Base-by-base conservation (phyloP, 2,797 vertebrate genomes). In the Leuciscus waleckii region DNA sequence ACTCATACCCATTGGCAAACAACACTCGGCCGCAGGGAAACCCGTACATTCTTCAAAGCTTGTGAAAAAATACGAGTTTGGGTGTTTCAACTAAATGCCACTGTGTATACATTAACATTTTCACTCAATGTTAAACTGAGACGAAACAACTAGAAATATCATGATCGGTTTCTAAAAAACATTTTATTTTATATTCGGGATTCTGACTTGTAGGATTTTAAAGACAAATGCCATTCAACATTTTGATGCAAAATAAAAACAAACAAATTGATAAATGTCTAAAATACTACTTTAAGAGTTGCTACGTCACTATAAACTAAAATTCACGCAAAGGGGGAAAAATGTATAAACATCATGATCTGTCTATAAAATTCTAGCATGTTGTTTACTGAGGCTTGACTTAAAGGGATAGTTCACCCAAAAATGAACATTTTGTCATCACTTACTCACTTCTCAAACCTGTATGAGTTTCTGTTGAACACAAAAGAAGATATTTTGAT, bases 1-100 rank as follows among this genome's bases (percentile, higher is more conserved):
- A 49, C 71, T 10, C 61, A 68, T 41, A 69, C 39, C 75, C 56
- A 86, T 70, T 73, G 68, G 67, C 37, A 86, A 82, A 73, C 8
- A 2, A 65, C 43, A 46, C 56, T 21, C 17, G 51, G 49, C 61
- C 69, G 74, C 74, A 65, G 74, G 79, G 65, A 70, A 87, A 46
- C 23, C 56, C 71, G 61, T n/a, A 10, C 43, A 56, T 84, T 69
- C 35, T 69, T 81, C 13, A 43, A 54, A 37, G 23, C 37, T 58
- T 26, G 43, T 35, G 13, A 69, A 68, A 68, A 63, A 80, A 54
- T 7, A 2, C 0, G 0, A 61, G 7, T 61, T 74, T 26, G 16
- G 11, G 51, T 58, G 43, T 41, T 83, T 63, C 9, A 32, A 0
- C 26, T 65, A 46, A 79, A 79, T 46, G 37, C 37, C 35, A 43